Conservation (phyloP, 1,140 invertebrate genomes). For the Octopus bimaculoides region DNA sequence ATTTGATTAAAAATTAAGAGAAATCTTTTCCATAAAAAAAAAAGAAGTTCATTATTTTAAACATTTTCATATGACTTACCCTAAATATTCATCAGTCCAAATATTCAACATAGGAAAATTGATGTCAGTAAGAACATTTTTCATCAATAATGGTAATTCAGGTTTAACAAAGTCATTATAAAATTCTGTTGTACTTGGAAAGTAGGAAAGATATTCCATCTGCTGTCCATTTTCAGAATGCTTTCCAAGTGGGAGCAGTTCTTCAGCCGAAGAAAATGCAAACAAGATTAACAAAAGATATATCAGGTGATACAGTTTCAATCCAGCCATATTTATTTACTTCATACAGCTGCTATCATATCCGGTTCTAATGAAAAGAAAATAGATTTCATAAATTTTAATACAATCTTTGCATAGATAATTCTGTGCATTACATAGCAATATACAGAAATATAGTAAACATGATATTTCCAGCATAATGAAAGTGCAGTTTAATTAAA, state of each 20-base stretch:
- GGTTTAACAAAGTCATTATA: constrained; percentile 39
- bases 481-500: too few relatives aligned
- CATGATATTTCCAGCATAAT: too few relatives aligned
- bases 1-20: background rate
- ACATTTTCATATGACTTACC: constrained; percentile 17
- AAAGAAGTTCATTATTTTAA: background rate
- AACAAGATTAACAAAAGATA: too few relatives aligned
- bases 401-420: too few relatives aligned
- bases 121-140: constrained; percentile 31
- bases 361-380: too few relatives aligned
- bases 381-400: too few relatives aligned
- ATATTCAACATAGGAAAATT: constrained; percentile 38
- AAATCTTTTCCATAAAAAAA: background rate
- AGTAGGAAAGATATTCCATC: constrained; percentile 28
- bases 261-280: background rate
- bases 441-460: too few relatives aligned
- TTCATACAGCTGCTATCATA: too few relatives aligned
- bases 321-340: too few relatives aligned
- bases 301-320: too few relatives aligned
- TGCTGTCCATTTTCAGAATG: constrained; percentile 23
- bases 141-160: constrained; percentile 37
- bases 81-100: constrained; percentile 53
- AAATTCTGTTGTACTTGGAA: constrained; percentile 38
- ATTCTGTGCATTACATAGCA: too few relatives aligned
- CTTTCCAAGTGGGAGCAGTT: constrained; percentile 20